Conservation (phyloP, 2,888 invertebrate species). For the Andrena trimmerana region DNA sequence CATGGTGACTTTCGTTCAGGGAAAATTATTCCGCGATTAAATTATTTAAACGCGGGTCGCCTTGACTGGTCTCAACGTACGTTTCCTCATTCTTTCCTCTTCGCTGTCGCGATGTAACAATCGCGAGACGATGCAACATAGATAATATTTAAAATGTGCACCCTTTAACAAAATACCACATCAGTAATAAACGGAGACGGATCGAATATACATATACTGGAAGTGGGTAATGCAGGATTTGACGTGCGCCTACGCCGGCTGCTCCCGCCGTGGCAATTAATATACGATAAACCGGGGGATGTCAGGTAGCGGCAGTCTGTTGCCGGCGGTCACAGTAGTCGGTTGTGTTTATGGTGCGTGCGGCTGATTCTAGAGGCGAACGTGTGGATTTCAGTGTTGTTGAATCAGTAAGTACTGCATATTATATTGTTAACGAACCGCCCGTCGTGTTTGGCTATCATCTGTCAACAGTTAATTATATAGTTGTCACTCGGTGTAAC, state of each 20-base stretch:
- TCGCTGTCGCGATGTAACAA: not conserved
- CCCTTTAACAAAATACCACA: too few relatives aligned
- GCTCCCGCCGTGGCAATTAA: slow-evolving; percentile 24
- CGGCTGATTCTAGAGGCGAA: not conserved
- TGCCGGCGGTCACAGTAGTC: not conserved
- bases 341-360: not conserved
- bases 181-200: not conserved
- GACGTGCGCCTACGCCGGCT: not conserved
- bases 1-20: not conserved
- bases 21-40: not conserved
- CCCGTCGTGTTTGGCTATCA: too few relatives aligned
- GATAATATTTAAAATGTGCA: too few relatives aligned
- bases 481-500: too few relatives aligned
- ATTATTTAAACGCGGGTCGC: not conserved
- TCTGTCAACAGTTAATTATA: too few relatives aligned
- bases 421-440: not conserved
- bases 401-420: not conserved
- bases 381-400: not conserved
- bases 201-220: not conserved
- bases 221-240: slow-evolving; percentile 12
- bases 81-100: not conserved
- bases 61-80: not conserved
- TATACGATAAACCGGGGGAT: slow-evolving; percentile 31
- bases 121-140: too few relatives aligned
- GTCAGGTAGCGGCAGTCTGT: slow-evolving; percentile 4